Evolutionary conservation across 2,888 invertebrate species (phyloP).

Genomic region (Sinotaia quadrata): DNA sequence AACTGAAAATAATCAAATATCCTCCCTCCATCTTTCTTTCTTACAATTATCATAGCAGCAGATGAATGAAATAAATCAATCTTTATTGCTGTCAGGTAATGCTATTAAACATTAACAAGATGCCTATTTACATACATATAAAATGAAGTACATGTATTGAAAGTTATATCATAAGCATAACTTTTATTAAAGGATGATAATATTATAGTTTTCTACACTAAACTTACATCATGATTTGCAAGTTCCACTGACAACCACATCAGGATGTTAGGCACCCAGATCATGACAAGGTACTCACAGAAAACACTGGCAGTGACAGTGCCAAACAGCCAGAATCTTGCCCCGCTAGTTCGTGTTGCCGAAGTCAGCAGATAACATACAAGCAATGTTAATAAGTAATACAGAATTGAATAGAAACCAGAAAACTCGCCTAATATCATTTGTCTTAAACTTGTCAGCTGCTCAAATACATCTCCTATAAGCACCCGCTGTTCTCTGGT

Average conservation of each 20-base stretch:
- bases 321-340: conserved; percentile 76
- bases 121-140: too few relatives aligned
- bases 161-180: too few relatives aligned
- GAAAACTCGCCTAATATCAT: conserved; percentile 79
- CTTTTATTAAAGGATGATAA: too few relatives aligned
- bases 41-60: too few relatives aligned
- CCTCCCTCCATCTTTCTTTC: too few relatives aligned
- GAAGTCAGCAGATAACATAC: conserved; percentile 77
- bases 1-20: too few relatives aligned
- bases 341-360: conserved; percentile 75
- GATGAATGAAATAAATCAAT: too few relatives aligned
- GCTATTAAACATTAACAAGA: too few relatives aligned
- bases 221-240: conserved; percentile 27
- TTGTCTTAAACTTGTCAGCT: conserved; percentile 76
- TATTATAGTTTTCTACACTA: neutral
- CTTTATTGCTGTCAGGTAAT: too few relatives aligned
- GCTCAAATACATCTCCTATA: conserved; percentile 76
- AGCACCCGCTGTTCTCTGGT: conserved; percentile 76
- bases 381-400: conserved; percentile 75
- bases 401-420: conserved; percentile 78
- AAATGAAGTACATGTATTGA: too few relatives aligned
- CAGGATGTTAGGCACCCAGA: conserved; percentile 22
- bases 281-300: conserved; percentile 71
- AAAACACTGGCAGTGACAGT: conserved; percentile 75
- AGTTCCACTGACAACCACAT: conserved; percentile 7